Percentiles rank a stretch among this genome's conserved stretches.
Conservation (phyloP, 2,113 vertebrate species). For the Sclerurus mexicanus region DNA sequence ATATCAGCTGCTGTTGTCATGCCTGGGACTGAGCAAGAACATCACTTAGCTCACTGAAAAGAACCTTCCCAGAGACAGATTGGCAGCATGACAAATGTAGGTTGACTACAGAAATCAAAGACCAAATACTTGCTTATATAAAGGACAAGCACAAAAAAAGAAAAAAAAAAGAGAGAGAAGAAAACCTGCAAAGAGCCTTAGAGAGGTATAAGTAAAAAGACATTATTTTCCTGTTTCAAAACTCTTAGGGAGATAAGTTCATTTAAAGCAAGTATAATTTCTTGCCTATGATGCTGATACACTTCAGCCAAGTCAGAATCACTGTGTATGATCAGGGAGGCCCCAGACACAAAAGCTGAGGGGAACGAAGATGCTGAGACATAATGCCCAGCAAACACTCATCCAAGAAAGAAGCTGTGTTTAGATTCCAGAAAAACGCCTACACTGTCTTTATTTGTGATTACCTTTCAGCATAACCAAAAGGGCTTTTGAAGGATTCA, state of each 20-base stretch:
- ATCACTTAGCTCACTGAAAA: background rate
- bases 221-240: background rate
- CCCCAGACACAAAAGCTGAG: background rate
- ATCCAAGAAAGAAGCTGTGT: background rate
- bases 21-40: slow-evolving; percentile 18
- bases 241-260: background rate
- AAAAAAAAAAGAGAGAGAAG: background rate
- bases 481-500: slow-evolving; percentile 4
- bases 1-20: slow-evolving; percentile 17
- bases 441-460: background rate
- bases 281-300: background rate
- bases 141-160: background rate
- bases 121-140: background rate
- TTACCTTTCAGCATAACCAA: slow-evolving; percentile 3
- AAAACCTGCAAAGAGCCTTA: background rate
- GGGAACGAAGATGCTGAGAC: slow-evolving; percentile 8
- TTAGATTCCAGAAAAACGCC: background rate
- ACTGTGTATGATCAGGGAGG: background rate
- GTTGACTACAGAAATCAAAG: slow-evolving; percentile 16
- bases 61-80: slow-evolving; percentile 16
- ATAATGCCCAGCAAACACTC: background rate
- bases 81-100: slow-evolving; percentile 37
- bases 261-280: background rate
- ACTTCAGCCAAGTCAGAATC: background rate
- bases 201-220: background rate